Base-by-base conservation (phyloP, 2,888 invertebrate species). In the Nebria brevicollis region DNA sequence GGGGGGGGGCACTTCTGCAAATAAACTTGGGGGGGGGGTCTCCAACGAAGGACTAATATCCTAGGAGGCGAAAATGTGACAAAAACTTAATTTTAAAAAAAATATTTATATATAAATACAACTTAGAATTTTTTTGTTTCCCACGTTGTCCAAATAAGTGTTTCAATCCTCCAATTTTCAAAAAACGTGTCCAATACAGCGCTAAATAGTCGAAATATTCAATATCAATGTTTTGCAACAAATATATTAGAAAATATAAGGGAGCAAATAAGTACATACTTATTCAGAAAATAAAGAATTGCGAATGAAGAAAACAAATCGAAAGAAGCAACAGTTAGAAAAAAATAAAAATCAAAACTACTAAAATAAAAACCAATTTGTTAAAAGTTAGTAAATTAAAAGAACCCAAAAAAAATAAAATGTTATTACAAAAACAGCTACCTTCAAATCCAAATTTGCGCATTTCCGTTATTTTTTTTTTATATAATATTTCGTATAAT, bases 121-220 rank as follows among this genome's bases (percentile, higher is more conserved):
- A 3, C 5, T 34, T 11, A 54, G 25, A 70, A 70, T 70, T 34
- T 34, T 70, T 34, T 2, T 20, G 20, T 20, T 11, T 70, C 70
- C 70, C 70, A 70, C 70, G 70, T 70, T 26, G 70, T 70, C 70
- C 70, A 15, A 70, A 15, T 34, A 34, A 34, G 34, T 34, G 34
- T 34, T 34, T 34, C 34, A 34, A 34, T 15, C 25, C n/a, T 70
- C 70, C 70, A 34, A 70, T 34, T 70, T 70, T 26, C 70, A 70
- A 34, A 70, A 70, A 26, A 13, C 25, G 54, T 54, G 11, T 54
- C 54, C 54, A 54, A 54, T 54, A 11, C 13, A 11, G 54, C 54
- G 54, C 54, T 54, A 54, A 54, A 54, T 54, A 13, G 54, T 54
- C 54, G 54, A 54, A 54, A 54, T 54, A 11, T 54, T 54, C 8